Conservation (phyloP, 1,140 invertebrate species). For the Bilobella aurantiaca region DNA sequence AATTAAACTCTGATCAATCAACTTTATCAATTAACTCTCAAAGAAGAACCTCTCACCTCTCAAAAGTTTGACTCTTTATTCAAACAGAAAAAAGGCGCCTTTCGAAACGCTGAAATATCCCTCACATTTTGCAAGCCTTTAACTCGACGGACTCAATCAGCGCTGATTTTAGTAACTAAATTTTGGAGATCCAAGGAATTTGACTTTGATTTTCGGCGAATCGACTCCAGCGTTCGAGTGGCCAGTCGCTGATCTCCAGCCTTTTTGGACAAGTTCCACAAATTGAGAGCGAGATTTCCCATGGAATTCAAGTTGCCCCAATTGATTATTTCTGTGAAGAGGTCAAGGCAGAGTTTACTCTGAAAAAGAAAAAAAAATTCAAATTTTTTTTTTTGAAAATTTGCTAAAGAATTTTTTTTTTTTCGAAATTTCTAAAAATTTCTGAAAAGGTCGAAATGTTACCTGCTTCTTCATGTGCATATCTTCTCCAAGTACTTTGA, state of each 20-base stretch:
- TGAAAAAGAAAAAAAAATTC: not conserved
- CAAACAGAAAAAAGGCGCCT: not conserved
- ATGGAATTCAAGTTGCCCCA: slow-evolving; percentile 28
- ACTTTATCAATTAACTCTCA: too few relatives aligned
- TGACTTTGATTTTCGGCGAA: slow-evolving; percentile 15
- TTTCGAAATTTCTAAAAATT: too few relatives aligned
- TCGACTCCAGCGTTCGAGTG: slow-evolving; percentile 14
- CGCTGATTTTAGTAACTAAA: slow-evolving; percentile 19
- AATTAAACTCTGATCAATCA: too few relatives aligned
- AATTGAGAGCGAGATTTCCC: slow-evolving; percentile 23
- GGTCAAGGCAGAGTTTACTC: slow-evolving; percentile 25
- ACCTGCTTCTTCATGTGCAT: too few relatives aligned
- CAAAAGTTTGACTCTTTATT: too few relatives aligned
- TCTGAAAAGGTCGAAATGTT: too few relatives aligned
- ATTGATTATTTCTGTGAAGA: slow-evolving; percentile 26
- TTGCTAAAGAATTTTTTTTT: too few relatives aligned
- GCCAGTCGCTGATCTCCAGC: slow-evolving; percentile 25
- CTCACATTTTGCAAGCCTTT: not conserved
- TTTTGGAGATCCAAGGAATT: slow-evolving; percentile 10
- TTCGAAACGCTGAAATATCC: not conserved
- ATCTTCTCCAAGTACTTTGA: too few relatives aligned
- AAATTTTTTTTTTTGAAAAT: too few relatives aligned
- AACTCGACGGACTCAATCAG: slow-evolving; percentile 1
- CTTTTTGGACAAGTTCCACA: slow-evolving; percentile 30
- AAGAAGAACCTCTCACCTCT: too few relatives aligned